Percentiles rank a stretch among this genome's conserved stretches.
Conservation (phyloP, 1,140 invertebrate genomes). For the Centruroides sculpturatus region DNA sequence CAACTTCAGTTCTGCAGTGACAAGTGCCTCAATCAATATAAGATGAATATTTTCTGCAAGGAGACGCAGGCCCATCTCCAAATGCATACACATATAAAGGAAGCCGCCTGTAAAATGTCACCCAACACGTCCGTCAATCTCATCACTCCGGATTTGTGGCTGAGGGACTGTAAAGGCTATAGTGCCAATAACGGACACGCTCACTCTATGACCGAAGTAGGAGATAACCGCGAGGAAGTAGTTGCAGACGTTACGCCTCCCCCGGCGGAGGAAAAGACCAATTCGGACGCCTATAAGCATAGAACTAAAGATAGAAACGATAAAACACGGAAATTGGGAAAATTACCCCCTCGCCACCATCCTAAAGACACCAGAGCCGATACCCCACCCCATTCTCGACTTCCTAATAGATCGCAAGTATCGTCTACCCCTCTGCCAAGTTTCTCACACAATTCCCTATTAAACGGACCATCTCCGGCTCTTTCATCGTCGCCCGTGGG, state of each 20-base stretch:
- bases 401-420: background rate
- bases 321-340: too few species aligned
- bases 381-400: too few species aligned
- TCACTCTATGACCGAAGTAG: background rate
- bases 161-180: conserved; percentile 39
- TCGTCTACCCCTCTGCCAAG: background rate
- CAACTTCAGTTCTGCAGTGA: conserved; percentile 49
- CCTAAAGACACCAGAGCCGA: too few species aligned
- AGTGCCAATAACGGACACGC: background rate
- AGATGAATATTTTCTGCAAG: conserved; percentile 87
- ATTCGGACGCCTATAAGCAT: too few species aligned
- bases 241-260: too few species aligned
- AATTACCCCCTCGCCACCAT: too few species aligned
- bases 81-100: conserved; percentile 53
- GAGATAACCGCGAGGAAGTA: too few species aligned
- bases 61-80: conserved; percentile 78
- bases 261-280: too few species aligned
- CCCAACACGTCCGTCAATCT: conserved; percentile 31
- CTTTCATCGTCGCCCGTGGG: conserved; percentile 9
- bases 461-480: background rate
- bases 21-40: conserved; percentile 86
- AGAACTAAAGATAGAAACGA: too few species aligned
- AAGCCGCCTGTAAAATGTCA: conserved; percentile 20
- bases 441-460: background rate
- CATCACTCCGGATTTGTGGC: conserved; percentile 76